Conservation (phyloP, 2,797 vertebrate genomes). For the Oceanodroma leucorhoa region DNA sequence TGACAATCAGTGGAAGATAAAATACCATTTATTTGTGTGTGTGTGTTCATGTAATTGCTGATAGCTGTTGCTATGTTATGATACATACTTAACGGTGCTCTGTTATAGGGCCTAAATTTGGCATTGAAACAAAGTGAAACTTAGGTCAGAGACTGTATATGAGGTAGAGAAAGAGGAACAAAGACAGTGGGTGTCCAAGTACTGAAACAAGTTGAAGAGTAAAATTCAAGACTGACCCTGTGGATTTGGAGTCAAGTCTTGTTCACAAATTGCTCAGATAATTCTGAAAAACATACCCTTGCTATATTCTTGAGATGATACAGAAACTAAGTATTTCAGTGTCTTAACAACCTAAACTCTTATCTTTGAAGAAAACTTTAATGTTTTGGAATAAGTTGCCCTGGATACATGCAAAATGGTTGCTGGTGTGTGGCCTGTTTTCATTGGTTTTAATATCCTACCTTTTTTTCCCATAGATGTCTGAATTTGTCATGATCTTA, state of each 20-base stretch:
- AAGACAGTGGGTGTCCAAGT: background rate
- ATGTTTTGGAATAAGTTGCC: background rate
- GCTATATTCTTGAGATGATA: background rate
- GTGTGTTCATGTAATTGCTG: background rate
- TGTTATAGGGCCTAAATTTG: background rate
- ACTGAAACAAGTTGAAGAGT: background rate
- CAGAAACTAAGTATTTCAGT: background rate
- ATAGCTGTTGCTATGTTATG: background rate
- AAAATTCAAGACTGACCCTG: background rate
- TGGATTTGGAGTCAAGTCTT: background rate
- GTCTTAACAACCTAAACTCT: background rate
- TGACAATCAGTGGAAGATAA: background rate
- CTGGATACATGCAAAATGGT: background rate
- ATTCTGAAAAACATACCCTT: background rate
- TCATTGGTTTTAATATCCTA: background rate
- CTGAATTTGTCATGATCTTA: background rate
- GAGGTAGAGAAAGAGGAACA: background rate
- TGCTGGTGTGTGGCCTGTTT: background rate
- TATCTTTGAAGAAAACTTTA: background rate
- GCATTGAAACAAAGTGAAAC: background rate
- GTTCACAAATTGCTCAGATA: background rate
- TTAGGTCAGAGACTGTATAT: background rate
- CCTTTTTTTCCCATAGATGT: background rate
- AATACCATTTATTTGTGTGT: background rate
- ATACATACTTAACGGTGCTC: accelerated